A percentile compares a stretch with the other conserved stretches of the same genome.
Conservation (phyloP, 2,888 invertebrate genomes). For the Hirudinaria manillensis region DNA sequence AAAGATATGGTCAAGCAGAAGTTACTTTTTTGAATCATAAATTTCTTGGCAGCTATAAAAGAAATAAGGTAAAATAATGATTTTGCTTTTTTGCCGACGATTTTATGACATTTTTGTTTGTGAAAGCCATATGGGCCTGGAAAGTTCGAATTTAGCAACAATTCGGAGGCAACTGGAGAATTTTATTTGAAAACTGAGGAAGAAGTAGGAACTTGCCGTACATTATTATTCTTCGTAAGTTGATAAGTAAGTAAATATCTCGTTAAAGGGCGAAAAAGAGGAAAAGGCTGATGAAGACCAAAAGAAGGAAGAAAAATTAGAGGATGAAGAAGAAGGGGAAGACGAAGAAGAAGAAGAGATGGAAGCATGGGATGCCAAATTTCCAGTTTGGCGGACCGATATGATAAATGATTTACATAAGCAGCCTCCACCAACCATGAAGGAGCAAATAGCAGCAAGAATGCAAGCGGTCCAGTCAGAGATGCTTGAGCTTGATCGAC, state of each 20-base stretch:
- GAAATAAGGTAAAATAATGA: slow-evolving; percentile 25
- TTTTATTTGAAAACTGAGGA: slow-evolving; percentile 7
- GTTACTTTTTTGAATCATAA: slow-evolving; percentile 54
- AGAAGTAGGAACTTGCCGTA: not conserved
- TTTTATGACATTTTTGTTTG: not conserved
- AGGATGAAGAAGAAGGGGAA: slow-evolving; percentile 21
- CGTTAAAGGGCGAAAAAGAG: not conserved
- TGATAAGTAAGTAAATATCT: no score
- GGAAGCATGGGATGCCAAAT: slow-evolving; percentile 23
- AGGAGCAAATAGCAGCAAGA: slow-evolving; percentile 15
- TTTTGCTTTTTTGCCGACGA: not conserved
- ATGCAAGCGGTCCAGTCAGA: slow-evolving; percentile 18
- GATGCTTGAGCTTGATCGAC: slow-evolving; percentile 26
- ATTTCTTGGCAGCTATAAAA: slow-evolving; percentile 47
- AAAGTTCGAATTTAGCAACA: slow-evolving; percentile 29
- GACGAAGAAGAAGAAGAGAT: slow-evolving; percentile 28
- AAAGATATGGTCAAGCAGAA: slow-evolving; percentile 53
- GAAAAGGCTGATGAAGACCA: slow-evolving; percentile 17
- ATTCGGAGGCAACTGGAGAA: slow-evolving; percentile 29
- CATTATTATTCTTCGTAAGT: no score
- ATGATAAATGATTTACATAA: slow-evolving; percentile 24
- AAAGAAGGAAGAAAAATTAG: slow-evolving; percentile 18
- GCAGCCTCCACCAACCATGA: slow-evolving; percentile 23
- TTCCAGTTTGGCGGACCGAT: slow-evolving; percentile 15
- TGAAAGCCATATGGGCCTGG: slow-evolving; percentile 25